Evolutionary conservation across 2,888 invertebrate genomes (phyloP), one percentile per base, ranked within the genome.

Genomic region (Amphiduros pacificus): DNA sequence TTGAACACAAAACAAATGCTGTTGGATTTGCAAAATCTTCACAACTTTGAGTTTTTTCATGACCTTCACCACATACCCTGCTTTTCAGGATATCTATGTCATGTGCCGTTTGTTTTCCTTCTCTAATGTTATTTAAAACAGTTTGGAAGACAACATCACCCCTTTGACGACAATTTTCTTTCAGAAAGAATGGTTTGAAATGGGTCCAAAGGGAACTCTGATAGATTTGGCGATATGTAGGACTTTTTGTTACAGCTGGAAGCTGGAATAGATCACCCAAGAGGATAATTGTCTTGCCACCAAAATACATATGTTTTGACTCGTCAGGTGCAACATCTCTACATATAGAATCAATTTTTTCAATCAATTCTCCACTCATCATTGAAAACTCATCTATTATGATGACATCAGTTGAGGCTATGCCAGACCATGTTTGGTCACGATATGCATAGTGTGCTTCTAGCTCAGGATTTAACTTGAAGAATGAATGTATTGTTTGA

Each of bases 361-460:
- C 54, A 2, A 54, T 14, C 22, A 54, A 11, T 36, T 54, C 54
- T 14, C 26, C 51, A 51, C 26, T 54, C 54, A 54, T 54, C 54
- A 54, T 54, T 14, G 32, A 32, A 2, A 51, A 14, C 17, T 51
- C 51, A 27, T 51, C 51, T 26, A 51, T 51, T 3, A 54, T 54
- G 36, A 54, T 54, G 2, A 54, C 54, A 54, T 54, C 54, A 9
- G 54, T 54, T 20, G 54, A n/a, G 5, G 54, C 54, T 17, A 54
- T 54, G 17, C 3, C 36, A n/a, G 31, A 32, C 54, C 31, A 54
- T 31, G 36, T 54, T 22, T 31, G 20, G 24, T 32, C 54, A 22
- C 22, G 17, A 24, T 32, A 54, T 14, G 2, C 22, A 22, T 32
- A 54, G 6, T 32, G 31, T 22, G n/a, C 9, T 22, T 54, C 54